Percentiles rank a stretch among this genome's conserved stretches.
Evolutionary conservation across 2,888 invertebrate species (phyloP).

Genomic region (Perizoma flavofasciatum): DNA sequence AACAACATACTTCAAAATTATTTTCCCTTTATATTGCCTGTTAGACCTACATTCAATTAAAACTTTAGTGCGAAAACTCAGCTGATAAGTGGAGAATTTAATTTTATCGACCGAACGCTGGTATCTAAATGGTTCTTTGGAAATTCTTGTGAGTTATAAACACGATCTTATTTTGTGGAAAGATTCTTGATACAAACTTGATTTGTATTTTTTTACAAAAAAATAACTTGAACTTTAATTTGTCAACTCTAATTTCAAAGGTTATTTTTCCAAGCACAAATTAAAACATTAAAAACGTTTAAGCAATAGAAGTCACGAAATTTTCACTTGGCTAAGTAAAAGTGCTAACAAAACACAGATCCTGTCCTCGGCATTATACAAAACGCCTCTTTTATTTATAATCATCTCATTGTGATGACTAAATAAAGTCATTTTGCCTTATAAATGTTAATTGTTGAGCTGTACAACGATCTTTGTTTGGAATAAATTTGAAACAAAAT

Average conservation of each 20-base stretch:
- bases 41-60: constrained; percentile 32
- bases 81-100: constrained; percentile 59
- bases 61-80: constrained; percentile 47
- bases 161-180: constrained; percentile 32
- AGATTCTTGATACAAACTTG: neutral
- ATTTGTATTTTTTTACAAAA: constrained; percentile 1
- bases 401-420: constrained; percentile 51
- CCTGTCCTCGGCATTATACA: constrained; percentile 26
- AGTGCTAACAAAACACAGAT: constrained; percentile 11
- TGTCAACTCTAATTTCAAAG: too few relatives aligned
- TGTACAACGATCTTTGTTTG: constrained; percentile 65
- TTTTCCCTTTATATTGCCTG: constrained; percentile 25
- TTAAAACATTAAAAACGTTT: too few relatives aligned
- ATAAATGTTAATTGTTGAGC: constrained; percentile 64
- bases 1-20: neutral
- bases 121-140: constrained; percentile 48
- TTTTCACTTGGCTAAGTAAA: constrained; percentile 7
- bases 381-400: constrained; percentile 44
- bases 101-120: constrained; percentile 56
- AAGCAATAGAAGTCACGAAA: neutral
- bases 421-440: constrained; percentile 68
- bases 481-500: constrained; percentile 50
- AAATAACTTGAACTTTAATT: too few relatives aligned
- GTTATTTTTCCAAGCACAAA: too few relatives aligned
- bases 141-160: constrained; percentile 51